These are phyloP conservation scores for Lophius piscatorius DNA, from an alignment of 2,113 vertebrate species.

Conservation along the genomic window DNA sequence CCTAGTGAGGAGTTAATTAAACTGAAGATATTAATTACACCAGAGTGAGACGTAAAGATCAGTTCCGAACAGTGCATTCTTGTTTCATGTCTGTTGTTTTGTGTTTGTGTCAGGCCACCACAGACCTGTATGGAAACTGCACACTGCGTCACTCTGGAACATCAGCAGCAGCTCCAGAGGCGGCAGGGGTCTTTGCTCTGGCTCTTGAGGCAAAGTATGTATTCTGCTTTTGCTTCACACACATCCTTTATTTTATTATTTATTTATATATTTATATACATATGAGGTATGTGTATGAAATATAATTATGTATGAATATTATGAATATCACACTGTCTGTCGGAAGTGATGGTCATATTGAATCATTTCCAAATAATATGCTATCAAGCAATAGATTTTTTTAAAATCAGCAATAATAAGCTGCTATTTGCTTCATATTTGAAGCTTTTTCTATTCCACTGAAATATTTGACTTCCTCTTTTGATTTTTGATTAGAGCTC, in stretches of 20 bases:
- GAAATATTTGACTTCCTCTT: not conserved
- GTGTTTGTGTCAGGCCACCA: conserved; percentile 88
- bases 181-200: conserved; percentile 96
- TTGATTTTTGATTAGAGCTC: no score
- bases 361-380: conserved; percentile 7
- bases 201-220: conserved; percentile 98
- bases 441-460: not conserved
- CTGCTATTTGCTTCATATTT: no score
- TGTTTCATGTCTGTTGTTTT: conserved; percentile 8
- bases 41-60: no score
- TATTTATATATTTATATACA: no score
- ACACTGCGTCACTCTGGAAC: conserved; percentile 97
- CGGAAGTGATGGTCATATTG: not conserved
- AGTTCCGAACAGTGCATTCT: not conserved
- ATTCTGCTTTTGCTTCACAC: conserved; percentile 17
- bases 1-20: no score
- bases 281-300: conserved; percentile 97
- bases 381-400: not conserved
- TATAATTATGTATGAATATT: not conserved
- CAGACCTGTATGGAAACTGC: conserved; percentile 98
- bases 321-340: conserved; percentile 9
- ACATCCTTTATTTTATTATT: no score
- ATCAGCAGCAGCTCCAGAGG: conserved; percentile 96
- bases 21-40: no score
- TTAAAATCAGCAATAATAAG: not conserved